Evolutionary conservation across 2,888 invertebrate species (phyloP).

Genomic region (Amiota communis): DNA sequence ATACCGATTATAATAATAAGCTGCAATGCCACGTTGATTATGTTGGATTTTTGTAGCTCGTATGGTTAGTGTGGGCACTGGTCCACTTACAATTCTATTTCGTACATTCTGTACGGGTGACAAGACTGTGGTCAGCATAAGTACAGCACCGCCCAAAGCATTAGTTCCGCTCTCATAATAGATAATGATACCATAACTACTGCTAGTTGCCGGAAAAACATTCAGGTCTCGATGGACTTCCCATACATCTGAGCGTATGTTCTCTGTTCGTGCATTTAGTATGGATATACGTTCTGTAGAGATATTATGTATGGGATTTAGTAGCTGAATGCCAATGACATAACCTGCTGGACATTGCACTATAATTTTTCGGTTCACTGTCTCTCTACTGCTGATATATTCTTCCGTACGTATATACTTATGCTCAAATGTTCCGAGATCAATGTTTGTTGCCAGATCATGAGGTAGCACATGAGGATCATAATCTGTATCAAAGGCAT

Average conservation of each 20-base stretch:
- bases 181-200: constrained; percentile 85
- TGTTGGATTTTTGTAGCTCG: constrained; percentile 83
- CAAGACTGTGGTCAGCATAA: constrained; percentile 83
- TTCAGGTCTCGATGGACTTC: constrained; percentile 87
- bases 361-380: constrained; percentile 76
- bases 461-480: constrained; percentile 83
- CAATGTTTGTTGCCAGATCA: constrained; percentile 75
- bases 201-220: constrained; percentile 91
- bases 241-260: constrained; percentile 81
- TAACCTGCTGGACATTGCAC: constrained; percentile 85
- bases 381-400: constrained; percentile 75
- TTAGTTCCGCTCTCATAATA: constrained; percentile 85
- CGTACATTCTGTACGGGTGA: constrained; percentile 83
- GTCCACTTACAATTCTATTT: constrained; percentile 84
- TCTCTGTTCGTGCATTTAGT: constrained; percentile 82
- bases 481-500: constrained; percentile 81
- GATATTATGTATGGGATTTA: constrained; percentile 91
- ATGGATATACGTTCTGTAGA: constrained; percentile 89
- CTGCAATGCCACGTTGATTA: constrained; percentile 86
- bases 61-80: constrained; percentile 84
- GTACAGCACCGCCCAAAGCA: constrained; percentile 87
- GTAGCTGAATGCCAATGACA: constrained; percentile 89
- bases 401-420: constrained; percentile 86
- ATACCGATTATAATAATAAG: constrained; percentile 90
- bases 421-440: constrained; percentile 82